Conservation (phyloP, 2,888 invertebrate species). For the Drosophila rellima region DNA sequence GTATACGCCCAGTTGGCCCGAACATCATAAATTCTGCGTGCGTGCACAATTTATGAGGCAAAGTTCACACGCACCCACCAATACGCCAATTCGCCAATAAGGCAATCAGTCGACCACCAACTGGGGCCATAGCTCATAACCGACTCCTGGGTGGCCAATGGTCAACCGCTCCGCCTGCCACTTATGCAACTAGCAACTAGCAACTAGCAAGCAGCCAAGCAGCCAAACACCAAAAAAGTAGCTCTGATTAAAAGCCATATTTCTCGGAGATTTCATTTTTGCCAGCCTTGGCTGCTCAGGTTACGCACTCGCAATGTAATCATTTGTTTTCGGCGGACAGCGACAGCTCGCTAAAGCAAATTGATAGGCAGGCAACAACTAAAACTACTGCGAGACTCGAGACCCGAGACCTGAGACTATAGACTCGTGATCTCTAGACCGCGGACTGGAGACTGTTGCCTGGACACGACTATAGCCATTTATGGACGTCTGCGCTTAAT, state of each 20-base stretch:
- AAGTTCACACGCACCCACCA: constrained; percentile 76
- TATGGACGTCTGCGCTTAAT: constrained; percentile 78
- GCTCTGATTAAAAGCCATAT: constrained; percentile 67
- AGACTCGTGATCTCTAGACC: constrained; percentile 1
- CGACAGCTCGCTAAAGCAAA: constrained; percentile 65
- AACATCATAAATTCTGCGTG: constrained; percentile 63
- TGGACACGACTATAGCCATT: constrained; percentile 60
- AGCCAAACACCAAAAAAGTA: constrained; percentile 37
- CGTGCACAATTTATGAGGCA: constrained; percentile 65
- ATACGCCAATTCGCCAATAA: constrained; percentile 29
- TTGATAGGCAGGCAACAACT: constrained; percentile 76
- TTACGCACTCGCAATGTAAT: constrained; percentile 78
- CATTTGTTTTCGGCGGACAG: constrained; percentile 75
- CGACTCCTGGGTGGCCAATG: constrained; percentile 64
- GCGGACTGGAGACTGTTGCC: constrained; percentile 30
- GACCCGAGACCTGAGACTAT: constrained; percentile 12
- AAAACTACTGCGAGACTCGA: constrained; percentile 34
- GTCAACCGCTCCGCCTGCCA: constrained; percentile 26
- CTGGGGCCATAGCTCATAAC: constrained; percentile 44
- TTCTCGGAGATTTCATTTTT: constrained; percentile 36
- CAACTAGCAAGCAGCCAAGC: background rate
- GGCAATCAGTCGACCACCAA: constrained; percentile 67
- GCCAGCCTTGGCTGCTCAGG: constrained; percentile 69
- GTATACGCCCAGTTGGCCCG: constrained; percentile 65
- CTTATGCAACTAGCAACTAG: constrained; percentile 61